Percentiles rank a stretch among this genome's conserved stretches.
Conservation (phyloP, 2,113 vertebrate species). For the Cinclus mexicanus region DNA sequence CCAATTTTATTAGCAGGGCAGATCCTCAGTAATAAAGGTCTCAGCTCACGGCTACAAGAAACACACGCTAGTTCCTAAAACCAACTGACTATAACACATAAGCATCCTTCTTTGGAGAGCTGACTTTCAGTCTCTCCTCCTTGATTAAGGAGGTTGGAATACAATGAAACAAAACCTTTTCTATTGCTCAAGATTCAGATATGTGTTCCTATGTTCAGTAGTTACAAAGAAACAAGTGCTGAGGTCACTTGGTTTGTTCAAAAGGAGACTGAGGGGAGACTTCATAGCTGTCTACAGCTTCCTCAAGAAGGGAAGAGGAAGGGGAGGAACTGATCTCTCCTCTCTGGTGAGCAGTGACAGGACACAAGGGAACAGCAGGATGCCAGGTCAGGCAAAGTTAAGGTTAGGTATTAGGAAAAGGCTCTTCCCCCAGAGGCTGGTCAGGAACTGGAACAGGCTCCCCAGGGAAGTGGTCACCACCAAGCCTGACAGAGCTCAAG, state of each 20-base stretch:
- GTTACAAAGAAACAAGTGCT: neutral
- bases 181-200: neutral
- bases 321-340: neutral
- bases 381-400: neutral
- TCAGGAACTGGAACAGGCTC: neutral
- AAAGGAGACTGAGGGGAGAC: neutral
- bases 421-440: neutral
- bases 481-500: neutral
- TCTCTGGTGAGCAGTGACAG: neutral
- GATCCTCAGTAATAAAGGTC: neutral
- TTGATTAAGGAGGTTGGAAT: neutral
- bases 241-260: neutral
- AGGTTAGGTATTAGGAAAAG: neutral
- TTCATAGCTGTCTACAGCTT: neutral
- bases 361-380: neutral
- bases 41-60: neutral
- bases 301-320: neutral
- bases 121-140: neutral
- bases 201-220: neutral
- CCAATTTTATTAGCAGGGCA: neutral
- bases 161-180: neutral
- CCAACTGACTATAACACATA: accelerated
- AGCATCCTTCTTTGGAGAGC: neutral
- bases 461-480: neutral
- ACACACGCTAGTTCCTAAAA: neutral